Conservation (phyloP, 2,113 vertebrate genomes). For the Ctenodactylus gundi region DNA sequence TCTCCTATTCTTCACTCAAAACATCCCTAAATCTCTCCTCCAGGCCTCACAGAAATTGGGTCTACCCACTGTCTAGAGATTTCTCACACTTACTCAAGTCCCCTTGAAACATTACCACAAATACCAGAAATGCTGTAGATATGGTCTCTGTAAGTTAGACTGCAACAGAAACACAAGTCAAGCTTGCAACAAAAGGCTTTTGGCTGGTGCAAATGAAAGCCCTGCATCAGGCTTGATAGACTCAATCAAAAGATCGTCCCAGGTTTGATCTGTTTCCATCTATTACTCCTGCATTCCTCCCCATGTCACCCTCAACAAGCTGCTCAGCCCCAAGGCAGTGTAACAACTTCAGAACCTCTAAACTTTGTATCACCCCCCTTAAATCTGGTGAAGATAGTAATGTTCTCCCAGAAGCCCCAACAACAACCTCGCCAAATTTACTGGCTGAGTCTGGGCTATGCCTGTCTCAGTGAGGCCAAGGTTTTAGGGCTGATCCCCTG, state of each 20-base stretch:
- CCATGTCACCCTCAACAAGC: background rate
- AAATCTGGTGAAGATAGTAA: background rate
- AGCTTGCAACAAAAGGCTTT: background rate
- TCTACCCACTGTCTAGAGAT: background rate
- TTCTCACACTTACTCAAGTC: slow-evolving; percentile 8
- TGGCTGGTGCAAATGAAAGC: background rate
- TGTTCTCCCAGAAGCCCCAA: background rate
- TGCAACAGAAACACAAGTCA: background rate
- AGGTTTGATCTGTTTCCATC: background rate
- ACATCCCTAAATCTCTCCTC: background rate
- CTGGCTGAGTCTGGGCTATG: background rate
- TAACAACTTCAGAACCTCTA: background rate
- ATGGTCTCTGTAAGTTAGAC: background rate
- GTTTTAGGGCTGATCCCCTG: background rate
- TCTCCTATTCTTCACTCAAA: slow-evolving; percentile 36
- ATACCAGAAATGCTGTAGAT: slow-evolving; percentile 2
- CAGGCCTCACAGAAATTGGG: background rate
- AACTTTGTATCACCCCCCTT: background rate
- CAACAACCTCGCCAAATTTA: background rate
- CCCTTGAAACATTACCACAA: slow-evolving; percentile 33
- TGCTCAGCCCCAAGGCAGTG: accelerated
- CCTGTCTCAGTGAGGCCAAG: background rate
- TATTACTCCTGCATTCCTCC: background rate
- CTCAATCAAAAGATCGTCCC: background rate
- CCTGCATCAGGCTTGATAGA: background rate